phyloP scores from a whole-genome alignment of 2,113 vertebrate genomes.

The Mastomys coucha region DNA sequence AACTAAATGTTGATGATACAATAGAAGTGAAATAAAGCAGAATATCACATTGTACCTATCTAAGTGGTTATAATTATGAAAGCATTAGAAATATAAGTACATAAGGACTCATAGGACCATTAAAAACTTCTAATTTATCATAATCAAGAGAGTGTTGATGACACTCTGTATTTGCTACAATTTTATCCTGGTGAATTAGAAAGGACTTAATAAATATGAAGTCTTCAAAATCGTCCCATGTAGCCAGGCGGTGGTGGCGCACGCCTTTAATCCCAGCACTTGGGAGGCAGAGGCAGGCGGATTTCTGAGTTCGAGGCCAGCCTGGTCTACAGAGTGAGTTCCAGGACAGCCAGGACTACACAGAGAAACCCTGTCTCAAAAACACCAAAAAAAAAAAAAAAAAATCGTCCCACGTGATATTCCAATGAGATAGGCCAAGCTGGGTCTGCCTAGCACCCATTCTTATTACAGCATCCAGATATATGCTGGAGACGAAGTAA shows the following conservation, averaged over 20 bases:
- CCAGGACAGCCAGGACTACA: no score
- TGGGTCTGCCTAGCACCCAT: neutral
- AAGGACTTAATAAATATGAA: neutral
- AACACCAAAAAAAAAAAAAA: no score
- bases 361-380: no score
- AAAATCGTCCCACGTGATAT: neutral
- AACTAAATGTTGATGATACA: conserved; percentile 1
- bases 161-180: neutral
- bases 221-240: neutral
- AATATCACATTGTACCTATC: neutral
- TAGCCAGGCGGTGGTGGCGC: no score
- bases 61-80: conserved; percentile 23
- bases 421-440: neutral
- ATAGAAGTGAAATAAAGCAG: neutral
- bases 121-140: conserved; percentile 32
- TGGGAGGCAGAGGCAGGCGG: no score
- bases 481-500: neutral
- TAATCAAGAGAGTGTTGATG: neutral
- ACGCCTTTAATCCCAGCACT: no score
- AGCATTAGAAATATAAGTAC: neutral
- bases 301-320: no score
- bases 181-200: neutral
- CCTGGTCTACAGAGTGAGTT: no score
- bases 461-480: neutral
- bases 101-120: neutral